Evolutionary conservation across 2,797 vertebrate species (phyloP), one percentile per base, ranked within the genome.

Genomic region (Sebastes taczanowskii): DNA sequence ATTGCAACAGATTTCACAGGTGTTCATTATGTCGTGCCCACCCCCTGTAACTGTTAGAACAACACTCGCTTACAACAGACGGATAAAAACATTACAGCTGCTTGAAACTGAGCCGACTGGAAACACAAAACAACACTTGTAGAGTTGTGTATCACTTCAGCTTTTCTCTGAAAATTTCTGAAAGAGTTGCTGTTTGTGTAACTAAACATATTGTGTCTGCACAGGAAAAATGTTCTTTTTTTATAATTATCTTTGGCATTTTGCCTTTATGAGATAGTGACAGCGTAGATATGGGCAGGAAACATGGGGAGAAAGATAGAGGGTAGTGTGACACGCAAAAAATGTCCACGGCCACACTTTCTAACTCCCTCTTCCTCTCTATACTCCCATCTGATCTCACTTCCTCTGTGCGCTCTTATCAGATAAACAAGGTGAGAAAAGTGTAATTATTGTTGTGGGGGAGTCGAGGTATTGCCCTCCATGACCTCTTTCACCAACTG

Each of bases 1-100:
- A 71, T 49, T 58, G 58, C 16, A 59, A 13, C 20, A 53, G 34
- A 82, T 85, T 70, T 81, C 68, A 46, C 72, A 79, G 66, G 56
- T 77, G 77, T 72, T 82, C 20, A 56, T 73, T 73, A 46, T 59
- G 29, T 68, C 34, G 11, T 68, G 59, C 67, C 29, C 34, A 27
- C 11, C 22, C 23, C 20, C 56, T 53, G 29, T 77, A 80, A 60
- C 59, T 16, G 27, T 65, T 71, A 49, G 34, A 74, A 29, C 64
- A 62, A 58, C 35, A 11, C 32, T 72, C 7, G 14, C 3, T 58
- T 34, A 70, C 53, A 29, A 22, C 53, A 60, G 25, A 20, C 22
- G 56, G 52, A 60, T 61, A 30, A 67, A 68, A 80, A 71, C 52
- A 42, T 29, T 53, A 34, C 38, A 71, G 61, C 42, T 68, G 68